These are phyloP conservation scores for Saguinus imperator DNA, from an alignment of 2,113 vertebrate genomes.

Conservation along the genomic window DNA sequence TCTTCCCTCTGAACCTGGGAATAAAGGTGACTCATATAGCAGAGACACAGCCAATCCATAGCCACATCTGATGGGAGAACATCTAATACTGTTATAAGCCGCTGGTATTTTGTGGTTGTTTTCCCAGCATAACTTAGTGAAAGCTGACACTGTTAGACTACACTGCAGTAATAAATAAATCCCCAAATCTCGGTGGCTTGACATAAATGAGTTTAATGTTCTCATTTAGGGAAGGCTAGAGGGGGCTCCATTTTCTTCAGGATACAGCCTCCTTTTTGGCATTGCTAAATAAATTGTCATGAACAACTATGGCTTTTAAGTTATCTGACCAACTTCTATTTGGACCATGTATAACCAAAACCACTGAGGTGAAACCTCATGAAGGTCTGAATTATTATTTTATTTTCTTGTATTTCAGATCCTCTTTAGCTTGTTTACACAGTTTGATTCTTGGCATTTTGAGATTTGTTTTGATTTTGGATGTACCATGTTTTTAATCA, in stretches of 20 bases:
- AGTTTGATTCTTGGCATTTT: conserved; percentile 22
- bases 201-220: neutral
- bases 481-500: conserved; percentile 20
- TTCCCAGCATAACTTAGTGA: neutral
- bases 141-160: neutral
- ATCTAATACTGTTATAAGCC: neutral
- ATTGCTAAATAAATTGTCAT: neutral
- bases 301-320: neutral
- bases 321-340: neutral
- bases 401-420: conserved; percentile 21
- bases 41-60: neutral
- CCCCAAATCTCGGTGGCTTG: neutral
- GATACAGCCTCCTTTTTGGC: neutral
- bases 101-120: neutral
- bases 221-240: neutral
- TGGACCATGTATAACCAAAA: neutral
- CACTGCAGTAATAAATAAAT: neutral
- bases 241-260: neutral
- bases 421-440: neutral
- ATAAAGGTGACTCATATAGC: neutral
- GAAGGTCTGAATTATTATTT: conserved; percentile 13
- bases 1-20: neutral
- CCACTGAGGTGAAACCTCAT: neutral
- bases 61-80: neutral
- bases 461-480: conserved; percentile 29